Conservation (phyloP, 1,140 invertebrate genomes). For the Ectropis grisescens region DNA sequence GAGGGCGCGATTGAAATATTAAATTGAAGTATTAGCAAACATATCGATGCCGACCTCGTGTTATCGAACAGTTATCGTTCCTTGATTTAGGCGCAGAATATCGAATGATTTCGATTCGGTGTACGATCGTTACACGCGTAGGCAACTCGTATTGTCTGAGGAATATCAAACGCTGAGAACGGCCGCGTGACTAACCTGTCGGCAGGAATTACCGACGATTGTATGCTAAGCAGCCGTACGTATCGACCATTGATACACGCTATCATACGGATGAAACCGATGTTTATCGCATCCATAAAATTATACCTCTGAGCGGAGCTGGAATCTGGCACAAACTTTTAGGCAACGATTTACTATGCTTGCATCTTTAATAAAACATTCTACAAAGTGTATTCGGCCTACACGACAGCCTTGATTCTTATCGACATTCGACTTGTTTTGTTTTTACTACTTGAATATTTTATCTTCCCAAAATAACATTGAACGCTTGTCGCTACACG, state of each 20-base stretch:
- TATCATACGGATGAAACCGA: not conserved
- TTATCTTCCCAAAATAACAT: too few relatives aligned
- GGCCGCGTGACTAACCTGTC: conserved; percentile 52
- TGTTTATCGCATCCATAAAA: not conserved
- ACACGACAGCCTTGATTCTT: too few relatives aligned
- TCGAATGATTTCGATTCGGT: conserved; percentile 35
- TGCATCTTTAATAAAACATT: too few relatives aligned
- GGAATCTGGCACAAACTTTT: too few relatives aligned
- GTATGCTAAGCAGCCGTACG: conserved; percentile 44
- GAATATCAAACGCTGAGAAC: conserved; percentile 51
- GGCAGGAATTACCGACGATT: conserved; percentile 57
- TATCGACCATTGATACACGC: conserved; percentile 4
- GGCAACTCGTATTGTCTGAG: conserved; percentile 23
- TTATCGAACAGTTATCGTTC: conserved; percentile 57
- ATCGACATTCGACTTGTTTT: too few relatives aligned
- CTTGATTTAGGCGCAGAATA: conserved; percentile 27
- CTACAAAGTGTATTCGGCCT: too few relatives aligned
- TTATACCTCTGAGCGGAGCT: too few relatives aligned
- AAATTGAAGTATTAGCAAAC: conserved; percentile 47
- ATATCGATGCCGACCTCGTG: conserved; percentile 49
- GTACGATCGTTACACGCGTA: conserved; percentile 43
- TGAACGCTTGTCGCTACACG: too few relatives aligned
- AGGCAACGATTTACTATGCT: too few relatives aligned
- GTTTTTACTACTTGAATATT: too few relatives aligned
- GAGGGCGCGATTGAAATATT: conserved; percentile 5